Evolutionary conservation across 2,888 invertebrate species (phyloP).

Genomic region (Plemyria rubiginata): DNA sequence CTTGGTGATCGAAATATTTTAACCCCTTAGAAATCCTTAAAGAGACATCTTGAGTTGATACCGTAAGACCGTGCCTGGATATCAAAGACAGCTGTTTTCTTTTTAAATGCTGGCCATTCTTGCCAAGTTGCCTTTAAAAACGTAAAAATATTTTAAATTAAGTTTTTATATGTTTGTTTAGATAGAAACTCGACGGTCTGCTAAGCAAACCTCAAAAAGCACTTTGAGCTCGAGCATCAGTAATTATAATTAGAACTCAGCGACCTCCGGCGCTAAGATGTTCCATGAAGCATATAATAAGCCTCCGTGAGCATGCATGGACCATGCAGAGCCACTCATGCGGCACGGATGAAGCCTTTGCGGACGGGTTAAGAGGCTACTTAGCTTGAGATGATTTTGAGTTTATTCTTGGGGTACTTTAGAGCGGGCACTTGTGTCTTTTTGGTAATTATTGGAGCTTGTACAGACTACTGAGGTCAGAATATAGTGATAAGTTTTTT

Average conservation of each 20-base stretch:
- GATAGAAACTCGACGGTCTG: slow-evolving; percentile 37
- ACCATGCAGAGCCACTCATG: slow-evolving; percentile 74
- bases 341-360: slow-evolving; percentile 61
- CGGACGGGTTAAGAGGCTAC: slow-evolving; percentile 60
- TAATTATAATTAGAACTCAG: slow-evolving; percentile 78
- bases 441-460: background rate
- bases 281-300: slow-evolving; percentile 81
- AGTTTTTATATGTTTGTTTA: slow-evolving; percentile 2
- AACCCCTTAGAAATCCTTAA: no score
- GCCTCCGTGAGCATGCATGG: slow-evolving; percentile 52
- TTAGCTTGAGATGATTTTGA: slow-evolving; percentile 42
- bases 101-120: no score
- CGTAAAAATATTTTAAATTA: background rate
- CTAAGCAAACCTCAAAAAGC: slow-evolving; percentile 59
- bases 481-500: no score
- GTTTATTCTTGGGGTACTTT: slow-evolving; percentile 32
- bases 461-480: no score
- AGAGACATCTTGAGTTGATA: no score
- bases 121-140: no score
- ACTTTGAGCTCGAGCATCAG: slow-evolving; percentile 77
- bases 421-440: slow-evolving; percentile 11
- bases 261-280: slow-evolving; percentile 82
- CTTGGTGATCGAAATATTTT: no score
- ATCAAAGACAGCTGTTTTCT: no score
- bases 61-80: no score